Base-by-base conservation (phyloP, 2,888 invertebrate species). In the Subacronicta megacephala region DNA sequence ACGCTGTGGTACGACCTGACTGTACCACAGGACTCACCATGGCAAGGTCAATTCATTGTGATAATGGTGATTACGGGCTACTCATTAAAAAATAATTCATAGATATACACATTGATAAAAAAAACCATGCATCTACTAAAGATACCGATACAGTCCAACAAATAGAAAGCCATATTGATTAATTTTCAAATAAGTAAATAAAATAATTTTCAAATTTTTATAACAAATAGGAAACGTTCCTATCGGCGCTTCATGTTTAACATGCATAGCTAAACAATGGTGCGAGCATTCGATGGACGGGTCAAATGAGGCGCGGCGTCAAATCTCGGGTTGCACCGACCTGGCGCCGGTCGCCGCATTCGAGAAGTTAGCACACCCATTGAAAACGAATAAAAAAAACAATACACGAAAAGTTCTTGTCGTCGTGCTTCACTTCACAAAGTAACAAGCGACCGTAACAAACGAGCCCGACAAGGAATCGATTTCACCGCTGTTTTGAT, bases 251-350 rank as follows among this genome's bases (percentile, higher is more conserved):
- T 82, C 80, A 84, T 85, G 86, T 87, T 85, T 82, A 82, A 87
- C 85, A 86, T 80, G 85, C 83, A 85, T 85, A 81, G 67, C 80
- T 75, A 85, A 90, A 91, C 92, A 91, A 89, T 89, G 84, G 87
- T 82, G 84, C 81, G 83, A 83, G 87, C 83, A 81, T 78, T 84
- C 82, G 82, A 76, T 83, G 82, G 86, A 82, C 81, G 89, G 87
- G 86, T 90, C 90, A 93, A 92, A 93, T 90, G 92, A 90, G 89
- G 87, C 93, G 90, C 87, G 81, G 82, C 90, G 88, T 86, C 87
- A 85, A 86, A 84, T 91, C 90, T 93, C 92, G 85, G 90, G 87
- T 93, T 93, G 89, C 93, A 90, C 80, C 86, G 82, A 63, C 81
- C 83, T 89, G 92, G 93, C 92, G 93, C 92, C 92, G 83, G 77